Evolutionary conservation across 35 echinoderm and acorn worm species (phyloP).

Genomic region (Heliocidaris erythrogramma): DNA sequence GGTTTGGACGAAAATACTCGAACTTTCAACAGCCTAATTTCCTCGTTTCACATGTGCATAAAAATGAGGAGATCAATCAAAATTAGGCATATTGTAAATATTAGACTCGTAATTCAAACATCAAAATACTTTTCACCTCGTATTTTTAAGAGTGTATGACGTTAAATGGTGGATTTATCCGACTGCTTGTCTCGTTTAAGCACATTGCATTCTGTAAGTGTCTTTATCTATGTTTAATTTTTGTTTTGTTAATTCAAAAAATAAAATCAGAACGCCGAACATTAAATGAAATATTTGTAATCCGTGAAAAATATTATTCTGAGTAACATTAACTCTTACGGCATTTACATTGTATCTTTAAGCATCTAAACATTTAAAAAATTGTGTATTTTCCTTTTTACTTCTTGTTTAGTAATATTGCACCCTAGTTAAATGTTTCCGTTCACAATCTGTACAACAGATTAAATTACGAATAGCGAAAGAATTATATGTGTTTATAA

Average conservation of each 20-base stretch:
- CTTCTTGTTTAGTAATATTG: too few species aligned
- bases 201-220: not conserved
- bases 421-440: too few species aligned
- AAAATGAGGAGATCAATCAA: not conserved
- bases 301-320: too few species aligned
- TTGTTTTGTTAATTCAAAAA: not conserved
- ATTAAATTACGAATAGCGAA: too few species aligned
- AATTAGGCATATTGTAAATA: not conserved
- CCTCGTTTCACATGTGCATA: not conserved
- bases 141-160: not conserved
- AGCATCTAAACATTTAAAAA: too few species aligned
- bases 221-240: not conserved
- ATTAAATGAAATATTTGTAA: too few species aligned
- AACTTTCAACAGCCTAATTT: not conserved
- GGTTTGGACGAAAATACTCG: not conserved
- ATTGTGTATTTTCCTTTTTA: too few species aligned
- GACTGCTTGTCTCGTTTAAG: not conserved
- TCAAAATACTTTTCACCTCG: not conserved
- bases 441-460: too few species aligned
- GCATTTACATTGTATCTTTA: too few species aligned
- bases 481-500: too few species aligned
- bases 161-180: not conserved
- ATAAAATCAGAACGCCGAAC: too few species aligned
- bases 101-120: not conserved
- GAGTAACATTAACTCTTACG: too few species aligned